Percentiles rank a stretch among this genome's conserved stretches.
phyloP scores from a whole-genome alignment of 2,113 vertebrate species.

The Oreochromis niloticus region DNA sequence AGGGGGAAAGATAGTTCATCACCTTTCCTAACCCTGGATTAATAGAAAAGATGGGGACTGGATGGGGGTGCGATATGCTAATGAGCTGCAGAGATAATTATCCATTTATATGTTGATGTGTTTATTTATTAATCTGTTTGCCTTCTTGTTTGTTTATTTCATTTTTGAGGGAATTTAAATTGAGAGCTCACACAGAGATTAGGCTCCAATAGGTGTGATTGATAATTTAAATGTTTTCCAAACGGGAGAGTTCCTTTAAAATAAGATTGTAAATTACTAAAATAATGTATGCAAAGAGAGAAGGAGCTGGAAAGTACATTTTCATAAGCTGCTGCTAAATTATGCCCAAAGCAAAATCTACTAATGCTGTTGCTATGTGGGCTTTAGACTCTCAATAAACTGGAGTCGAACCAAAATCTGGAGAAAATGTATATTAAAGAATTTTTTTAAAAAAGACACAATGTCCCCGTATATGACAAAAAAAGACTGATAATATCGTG shows the following conservation, averaged over 20 bases:
- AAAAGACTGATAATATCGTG: background rate
- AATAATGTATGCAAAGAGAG: background rate
- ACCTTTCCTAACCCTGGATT: background rate
- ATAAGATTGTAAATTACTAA: background rate
- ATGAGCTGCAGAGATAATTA: constrained; percentile 16
- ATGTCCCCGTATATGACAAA: background rate
- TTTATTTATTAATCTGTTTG: constrained; percentile 32
- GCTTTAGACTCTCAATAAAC: background rate
- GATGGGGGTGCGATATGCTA: constrained; percentile 18
- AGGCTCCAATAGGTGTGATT: background rate
- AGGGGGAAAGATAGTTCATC: background rate
- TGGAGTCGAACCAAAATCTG: background rate
- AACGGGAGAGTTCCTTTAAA: background rate
- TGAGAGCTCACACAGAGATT: background rate
- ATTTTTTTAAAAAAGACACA: background rate
- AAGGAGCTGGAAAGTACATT: background rate
- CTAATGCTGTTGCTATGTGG: background rate
- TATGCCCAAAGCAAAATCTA: background rate
- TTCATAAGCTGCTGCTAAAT: constrained; percentile 7
- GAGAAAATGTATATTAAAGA: background rate
- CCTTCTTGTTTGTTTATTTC: constrained; percentile 5
- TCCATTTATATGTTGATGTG: constrained; percentile 13
- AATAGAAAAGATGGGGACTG: background rate
- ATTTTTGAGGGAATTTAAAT: background rate
- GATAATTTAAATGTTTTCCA: constrained; percentile 17